phyloP scores from a whole-genome alignment of 2,888 invertebrate species.

The Elegia similella region DNA sequence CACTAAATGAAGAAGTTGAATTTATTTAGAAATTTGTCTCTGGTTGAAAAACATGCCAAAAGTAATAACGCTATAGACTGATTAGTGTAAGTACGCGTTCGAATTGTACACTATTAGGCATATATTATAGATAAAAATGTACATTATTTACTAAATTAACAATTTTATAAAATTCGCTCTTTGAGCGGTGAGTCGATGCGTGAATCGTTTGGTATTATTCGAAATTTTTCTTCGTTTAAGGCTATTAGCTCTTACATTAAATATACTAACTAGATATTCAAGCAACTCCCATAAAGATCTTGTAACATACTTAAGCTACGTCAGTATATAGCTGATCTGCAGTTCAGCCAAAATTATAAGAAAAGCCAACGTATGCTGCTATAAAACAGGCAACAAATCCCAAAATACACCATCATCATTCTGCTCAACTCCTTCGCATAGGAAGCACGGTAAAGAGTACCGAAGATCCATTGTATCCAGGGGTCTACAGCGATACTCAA shows the following conservation, averaged over 20 bases:
- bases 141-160: slow-evolving; percentile 77
- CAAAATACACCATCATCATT: too few species aligned
- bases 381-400: too few species aligned
- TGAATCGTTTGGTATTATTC: slow-evolving; percentile 60
- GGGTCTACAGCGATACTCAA: too few species aligned
- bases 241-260: slow-evolving; percentile 22
- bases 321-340: too few species aligned
- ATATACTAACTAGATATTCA: too few species aligned
- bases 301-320: too few species aligned
- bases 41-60: slow-evolving; percentile 66
- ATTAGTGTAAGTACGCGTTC: slow-evolving; percentile 78
- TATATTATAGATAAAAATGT: slow-evolving; percentile 75
- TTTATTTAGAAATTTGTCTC: slow-evolving; percentile 60
- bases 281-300: too few species aligned
- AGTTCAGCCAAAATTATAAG: too few species aligned
- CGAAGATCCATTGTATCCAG: too few species aligned
- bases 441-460: too few species aligned
- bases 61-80: slow-evolving; percentile 81
- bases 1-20: slow-evolving; percentile 52
- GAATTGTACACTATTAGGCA: slow-evolving; percentile 80
- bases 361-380: too few species aligned
- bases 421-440: too few species aligned
- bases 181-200: slow-evolving; percentile 60
- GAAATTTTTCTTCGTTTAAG: slow-evolving; percentile 61
- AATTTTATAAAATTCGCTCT: slow-evolving; percentile 55